These are phyloP conservation scores for Myoxocephalus aenaeus DNA, from an alignment of 2,797 vertebrate species.

Conservation along the genomic window DNA sequence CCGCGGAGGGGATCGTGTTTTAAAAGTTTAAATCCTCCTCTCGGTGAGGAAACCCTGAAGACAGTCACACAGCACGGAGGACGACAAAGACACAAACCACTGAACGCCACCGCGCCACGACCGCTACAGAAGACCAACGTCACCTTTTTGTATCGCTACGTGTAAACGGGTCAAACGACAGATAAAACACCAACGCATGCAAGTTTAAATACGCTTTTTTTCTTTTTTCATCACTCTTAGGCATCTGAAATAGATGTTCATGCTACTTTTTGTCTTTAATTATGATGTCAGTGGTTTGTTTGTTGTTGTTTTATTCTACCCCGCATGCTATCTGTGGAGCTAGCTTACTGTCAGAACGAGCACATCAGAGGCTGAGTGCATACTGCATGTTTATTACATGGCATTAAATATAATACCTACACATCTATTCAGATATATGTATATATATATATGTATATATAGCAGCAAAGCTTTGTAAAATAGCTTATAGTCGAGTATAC, in stretches of 20 bases:
- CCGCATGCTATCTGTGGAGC: conserved; percentile 92
- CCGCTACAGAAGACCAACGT: conserved; percentile 90
- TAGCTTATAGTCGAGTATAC: conserved; percentile 93
- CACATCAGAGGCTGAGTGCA: conserved; percentile 78
- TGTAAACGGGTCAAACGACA: conserved; percentile 91
- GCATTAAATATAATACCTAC: conserved; percentile 95
- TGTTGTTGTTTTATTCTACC: conserved; percentile 81
- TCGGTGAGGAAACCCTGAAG: conserved; percentile 83
- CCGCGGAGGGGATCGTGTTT: background rate
- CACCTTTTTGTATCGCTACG: conserved; percentile 89
- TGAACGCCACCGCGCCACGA: conserved; percentile 82
- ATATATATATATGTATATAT: conserved; percentile 79
- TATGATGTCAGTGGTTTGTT: conserved; percentile 88
- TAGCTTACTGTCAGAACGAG: conserved; percentile 66
- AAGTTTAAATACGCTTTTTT: conserved; percentile 87
- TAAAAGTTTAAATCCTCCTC: conserved; percentile 61
- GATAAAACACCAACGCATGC: conserved; percentile 96
- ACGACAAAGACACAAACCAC: conserved; percentile 92
- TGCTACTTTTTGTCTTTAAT: conserved; percentile 87
- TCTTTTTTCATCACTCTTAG: conserved; percentile 60
- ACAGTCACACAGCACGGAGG: conserved; percentile 92
- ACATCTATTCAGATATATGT: conserved; percentile 79
- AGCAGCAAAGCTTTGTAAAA: conserved; percentile 98
- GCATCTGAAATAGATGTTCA: conserved; percentile 87
- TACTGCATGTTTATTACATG: conserved; percentile 96